phyloP scores from a whole-genome alignment of 2,888 invertebrate genomes.

The Ecliptopera silaceata region DNA sequence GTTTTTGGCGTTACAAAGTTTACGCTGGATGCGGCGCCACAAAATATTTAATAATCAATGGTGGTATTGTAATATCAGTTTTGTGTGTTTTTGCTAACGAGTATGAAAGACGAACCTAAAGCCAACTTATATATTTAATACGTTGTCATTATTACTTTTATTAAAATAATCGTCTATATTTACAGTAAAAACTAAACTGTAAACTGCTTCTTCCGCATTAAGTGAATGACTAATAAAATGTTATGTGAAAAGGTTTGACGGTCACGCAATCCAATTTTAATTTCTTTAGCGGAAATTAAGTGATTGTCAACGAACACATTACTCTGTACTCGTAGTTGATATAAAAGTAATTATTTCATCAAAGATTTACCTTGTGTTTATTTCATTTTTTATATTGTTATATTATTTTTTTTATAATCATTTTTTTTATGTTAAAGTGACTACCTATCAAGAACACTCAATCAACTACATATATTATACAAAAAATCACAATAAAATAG shows the following conservation, averaged over 20 bases:
- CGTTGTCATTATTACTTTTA: slow-evolving; percentile 9
- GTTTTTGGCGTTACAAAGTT: slow-evolving; percentile 40
- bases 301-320: background rate
- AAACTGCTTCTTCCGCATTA: slow-evolving; percentile 13
- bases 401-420: too few relatives aligned
- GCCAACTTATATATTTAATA: slow-evolving; percentile 9
- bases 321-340: too few relatives aligned
- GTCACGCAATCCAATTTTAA: slow-evolving; percentile 16
- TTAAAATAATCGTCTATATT: background rate
- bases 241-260: slow-evolving; percentile 6
- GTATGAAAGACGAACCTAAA: slow-evolving; percentile 8
- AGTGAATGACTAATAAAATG: slow-evolving; percentile 8
- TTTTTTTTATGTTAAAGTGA: too few relatives aligned
- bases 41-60: slow-evolving; percentile 5
- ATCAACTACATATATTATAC: too few relatives aligned
- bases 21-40: slow-evolving; percentile 23
- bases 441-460: too few relatives aligned
- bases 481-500: too few relatives aligned
- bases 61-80: slow-evolving; percentile 16
- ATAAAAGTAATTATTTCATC: background rate
- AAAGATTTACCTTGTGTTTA: background rate
- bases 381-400: too few relatives aligned
- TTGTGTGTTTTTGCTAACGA: slow-evolving; percentile 5
- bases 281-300: background rate
- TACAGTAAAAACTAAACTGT: slow-evolving; percentile 4